Evolutionary conservation across 2,888 invertebrate genomes (phyloP).

Genomic region (Latrodectus elegans): DNA sequence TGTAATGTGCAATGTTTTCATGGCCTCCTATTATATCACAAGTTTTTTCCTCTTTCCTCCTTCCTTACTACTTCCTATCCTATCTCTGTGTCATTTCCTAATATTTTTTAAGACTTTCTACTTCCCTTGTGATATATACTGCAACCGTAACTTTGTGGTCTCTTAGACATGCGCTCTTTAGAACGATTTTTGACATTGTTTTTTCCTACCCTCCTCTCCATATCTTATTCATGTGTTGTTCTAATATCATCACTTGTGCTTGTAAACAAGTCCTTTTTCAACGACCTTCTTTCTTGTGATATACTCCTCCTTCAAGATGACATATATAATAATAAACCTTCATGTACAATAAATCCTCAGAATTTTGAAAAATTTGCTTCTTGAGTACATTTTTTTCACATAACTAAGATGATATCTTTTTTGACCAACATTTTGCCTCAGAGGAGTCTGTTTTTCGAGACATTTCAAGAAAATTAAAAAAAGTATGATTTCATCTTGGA

Average conservation of each 20-base stretch:
- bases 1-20: too few relatives aligned
- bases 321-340: slow-evolving; percentile 27
- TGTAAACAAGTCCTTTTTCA: slow-evolving; percentile 58
- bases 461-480: too few relatives aligned
- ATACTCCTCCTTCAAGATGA: background rate
- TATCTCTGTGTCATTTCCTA: slow-evolving; percentile 44
- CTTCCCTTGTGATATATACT: slow-evolving; percentile 67
- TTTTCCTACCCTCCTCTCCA: slow-evolving; percentile 42
- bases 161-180: slow-evolving; percentile 30
- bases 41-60: slow-evolving; percentile 13
- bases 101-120: slow-evolving; percentile 65
- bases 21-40: slow-evolving; percentile 2
- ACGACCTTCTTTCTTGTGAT: slow-evolving; percentile 68
- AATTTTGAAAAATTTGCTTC: slow-evolving; percentile 26
- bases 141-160: slow-evolving; percentile 49
- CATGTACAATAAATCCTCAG: slow-evolving; percentile 63
- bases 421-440: too few relatives aligned
- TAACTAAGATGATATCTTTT: too few relatives aligned
- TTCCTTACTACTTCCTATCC: background rate
- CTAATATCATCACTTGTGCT: slow-evolving; percentile 63
- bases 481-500: too few relatives aligned
- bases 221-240: slow-evolving; percentile 35
- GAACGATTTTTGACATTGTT: slow-evolving; percentile 50
- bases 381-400: too few relatives aligned
- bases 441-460: too few relatives aligned